These are phyloP conservation scores for Drosophila baimaii DNA, from an alignment of 1,140 invertebrate species.

Conservation along the genomic window DNA sequence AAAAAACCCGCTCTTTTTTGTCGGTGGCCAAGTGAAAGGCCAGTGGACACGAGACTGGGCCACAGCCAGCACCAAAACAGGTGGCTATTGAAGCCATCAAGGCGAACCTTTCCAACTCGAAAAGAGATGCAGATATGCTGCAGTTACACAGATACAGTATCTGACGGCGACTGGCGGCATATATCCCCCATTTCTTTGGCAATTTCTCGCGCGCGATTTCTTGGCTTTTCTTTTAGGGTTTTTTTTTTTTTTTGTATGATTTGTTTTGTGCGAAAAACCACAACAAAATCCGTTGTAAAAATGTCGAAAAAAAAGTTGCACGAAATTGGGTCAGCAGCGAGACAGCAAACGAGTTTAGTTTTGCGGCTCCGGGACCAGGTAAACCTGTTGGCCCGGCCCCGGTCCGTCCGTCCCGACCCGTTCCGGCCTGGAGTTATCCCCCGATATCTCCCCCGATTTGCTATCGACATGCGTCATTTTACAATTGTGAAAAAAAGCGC, in stretches of 20 bases:
- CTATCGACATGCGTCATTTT: constrained; percentile 40
- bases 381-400: constrained; percentile 60
- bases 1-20: constrained; percentile 28
- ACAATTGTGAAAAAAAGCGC: constrained; percentile 9
- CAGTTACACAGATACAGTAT: not conserved
- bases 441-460: constrained; percentile 11
- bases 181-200: constrained; percentile 29
- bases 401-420: not conserved
- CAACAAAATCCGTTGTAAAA: constrained; percentile 59
- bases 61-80: constrained; percentile 15
- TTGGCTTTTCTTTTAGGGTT: constrained; percentile 18
- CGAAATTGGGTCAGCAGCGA: constrained; percentile 73
- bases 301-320: constrained; percentile 70
- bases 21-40: constrained; percentile 66
- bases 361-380: constrained; percentile 39
- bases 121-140: constrained; percentile 14
- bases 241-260: constrained; percentile 18
- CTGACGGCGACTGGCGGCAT: constrained; percentile 9
- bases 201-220: constrained; percentile 13
- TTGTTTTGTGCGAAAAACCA: constrained; percentile 60
- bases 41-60: constrained; percentile 38
- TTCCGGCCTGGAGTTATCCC: constrained; percentile 34
- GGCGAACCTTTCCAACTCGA: constrained; percentile 5
- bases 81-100: constrained; percentile 44
- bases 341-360: constrained; percentile 68